phyloP scores from a whole-genome alignment of 2,113 vertebrate genomes.

The zebrafish (Danio rerio) region DNA sequence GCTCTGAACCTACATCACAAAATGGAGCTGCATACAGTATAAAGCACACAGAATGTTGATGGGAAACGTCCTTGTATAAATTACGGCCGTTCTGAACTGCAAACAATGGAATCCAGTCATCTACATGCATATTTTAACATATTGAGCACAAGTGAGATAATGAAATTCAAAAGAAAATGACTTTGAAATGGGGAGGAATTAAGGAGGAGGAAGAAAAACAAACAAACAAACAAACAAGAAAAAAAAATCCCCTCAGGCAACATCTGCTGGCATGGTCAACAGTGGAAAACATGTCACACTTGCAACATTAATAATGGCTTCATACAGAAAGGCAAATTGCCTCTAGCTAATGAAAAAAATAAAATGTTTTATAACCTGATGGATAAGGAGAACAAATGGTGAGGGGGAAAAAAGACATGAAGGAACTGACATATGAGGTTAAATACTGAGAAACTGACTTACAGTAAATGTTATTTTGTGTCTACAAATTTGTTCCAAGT shows the following conservation, averaged over 20 bases:
- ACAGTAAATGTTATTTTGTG: no score
- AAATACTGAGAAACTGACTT: not conserved
- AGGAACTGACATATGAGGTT: conserved; percentile 4
- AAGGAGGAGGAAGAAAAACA: conserved; percentile 51
- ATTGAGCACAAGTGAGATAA: conserved; percentile 46
- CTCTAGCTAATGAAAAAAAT: conserved; percentile 47
- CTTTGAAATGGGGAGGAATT: conserved; percentile 44
- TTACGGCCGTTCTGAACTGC: not conserved
- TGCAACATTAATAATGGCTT: conserved; percentile 44
- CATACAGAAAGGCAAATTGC: conserved; percentile 46
- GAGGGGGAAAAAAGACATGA: not conserved
- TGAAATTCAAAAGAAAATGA: conserved; percentile 52
- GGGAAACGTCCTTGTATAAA: conserved; percentile 13
- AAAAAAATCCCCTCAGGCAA: conserved; percentile 47
- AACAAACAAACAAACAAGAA: conserved; percentile 47
- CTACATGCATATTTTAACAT: conserved; percentile 55
- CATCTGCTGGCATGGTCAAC: conserved; percentile 56
- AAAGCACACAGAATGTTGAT: not conserved
- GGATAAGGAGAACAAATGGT: not conserved
- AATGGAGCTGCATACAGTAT: conserved; percentile 8
- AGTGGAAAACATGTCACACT: conserved; percentile 44
- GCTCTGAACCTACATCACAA: conserved; percentile 13
- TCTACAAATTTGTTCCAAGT: no score
- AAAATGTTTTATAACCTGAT: not conserved
- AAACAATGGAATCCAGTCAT: conserved; percentile 18